Evolutionary conservation across 2,797 vertebrate species (phyloP), one percentile per base, ranked within the genome.

Genomic region (Cyclopterus lumpus): DNA sequence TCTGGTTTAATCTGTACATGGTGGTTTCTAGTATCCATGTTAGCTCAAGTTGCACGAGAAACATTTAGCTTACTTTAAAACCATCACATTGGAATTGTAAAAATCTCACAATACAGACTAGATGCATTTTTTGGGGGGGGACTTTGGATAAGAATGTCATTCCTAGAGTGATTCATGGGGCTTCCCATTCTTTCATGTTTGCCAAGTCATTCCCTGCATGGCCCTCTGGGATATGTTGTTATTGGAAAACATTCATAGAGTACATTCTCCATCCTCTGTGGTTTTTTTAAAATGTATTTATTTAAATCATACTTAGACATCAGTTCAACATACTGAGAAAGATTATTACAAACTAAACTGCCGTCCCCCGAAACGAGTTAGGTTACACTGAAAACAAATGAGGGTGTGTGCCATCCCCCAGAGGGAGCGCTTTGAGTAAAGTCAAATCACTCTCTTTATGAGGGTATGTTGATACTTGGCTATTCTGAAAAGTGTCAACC

Each of bases 111-210:
- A 18, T 64, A 49, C 54, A 55, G 65, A 34, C 68, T 61, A 57
- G 49, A 54, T 67, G 48, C 18, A 38, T 75, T 79, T 80, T 72
- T 71, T 70, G 28, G 24, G 32, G 22, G 26, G 46, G 28, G 24
- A 74, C 71, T 79, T 80, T 86, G 81, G 73, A 79, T 63, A 32
- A 73, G 34, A 78, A 73, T 34, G 26, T 34, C 77, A 86, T 87
- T 88, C 70, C 75, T 72, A 2, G n/a, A 65, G 81, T 86, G 77
- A 86, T 84, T 88, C 81, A 80, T 30, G 12, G 81, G 74, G 71
- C 79, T 87, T 86, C 80, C 79, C 83, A 75, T 86, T 86, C 73
- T 81, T 84, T 79, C 8, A 28, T 42, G 26, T 76, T 75, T 58
- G 84, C 82, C 70, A 81, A 75, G 71, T 83, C 72, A 76, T 79